phyloP scores from a whole-genome alignment of 2,797 vertebrate species.

The Gymnoscopelus braueri region DNA sequence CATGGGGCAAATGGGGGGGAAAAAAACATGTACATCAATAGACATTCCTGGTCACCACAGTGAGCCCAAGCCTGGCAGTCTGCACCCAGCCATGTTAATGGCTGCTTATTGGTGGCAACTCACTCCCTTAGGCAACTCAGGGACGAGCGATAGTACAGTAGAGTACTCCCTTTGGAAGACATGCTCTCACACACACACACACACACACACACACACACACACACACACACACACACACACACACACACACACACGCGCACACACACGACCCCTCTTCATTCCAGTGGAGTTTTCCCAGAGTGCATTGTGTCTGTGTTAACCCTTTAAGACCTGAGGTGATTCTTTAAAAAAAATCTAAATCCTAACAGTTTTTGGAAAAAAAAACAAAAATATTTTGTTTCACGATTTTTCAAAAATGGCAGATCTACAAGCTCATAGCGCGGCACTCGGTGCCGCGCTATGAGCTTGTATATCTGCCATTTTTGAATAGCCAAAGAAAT shows the following conservation, averaged over 20 bases:
- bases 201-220: background rate
- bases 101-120: conserved; percentile 55
- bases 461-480: too few relatives aligned
- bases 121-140: conserved; percentile 49
- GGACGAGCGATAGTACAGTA: conserved; percentile 16
- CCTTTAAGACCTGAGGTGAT: too few relatives aligned
- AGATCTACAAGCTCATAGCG: too few relatives aligned
- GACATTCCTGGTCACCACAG: conserved; percentile 29
- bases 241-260: background rate
- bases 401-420: too few relatives aligned
- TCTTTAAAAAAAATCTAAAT: too few relatives aligned
- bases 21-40: conserved; percentile 34
- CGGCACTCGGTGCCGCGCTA: too few relatives aligned
- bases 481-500: too few relatives aligned
- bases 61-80: conserved; percentile 41
- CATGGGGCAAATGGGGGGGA: conserved; percentile 15
- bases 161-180: conserved; percentile 5
- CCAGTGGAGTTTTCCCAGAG: conserved; percentile 12
- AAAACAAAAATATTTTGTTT: too few relatives aligned
- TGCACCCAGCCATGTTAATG: conserved; percentile 43
- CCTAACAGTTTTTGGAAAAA: too few relatives aligned
- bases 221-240: background rate
- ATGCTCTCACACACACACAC: conserved; percentile 4
- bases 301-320: conserved; percentile 6
- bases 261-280: background rate